Conservation (phyloP, 2,888 invertebrate genomes). For the Laspeyria flexula region DNA sequence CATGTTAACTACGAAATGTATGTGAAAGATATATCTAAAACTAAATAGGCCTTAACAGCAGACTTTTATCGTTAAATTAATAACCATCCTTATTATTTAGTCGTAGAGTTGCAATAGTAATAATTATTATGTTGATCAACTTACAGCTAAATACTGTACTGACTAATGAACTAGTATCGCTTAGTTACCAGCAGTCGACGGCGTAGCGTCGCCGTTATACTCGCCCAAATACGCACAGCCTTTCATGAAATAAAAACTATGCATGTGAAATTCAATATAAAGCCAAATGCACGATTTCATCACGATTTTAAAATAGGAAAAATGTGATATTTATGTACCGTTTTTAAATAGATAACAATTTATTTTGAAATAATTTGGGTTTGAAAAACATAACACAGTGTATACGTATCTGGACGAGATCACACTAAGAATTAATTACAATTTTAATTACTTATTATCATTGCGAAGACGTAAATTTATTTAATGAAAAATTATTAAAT, state of each 20-base stretch:
- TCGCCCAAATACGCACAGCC: slow-evolving; percentile 36
- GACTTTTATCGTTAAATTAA: slow-evolving; percentile 6
- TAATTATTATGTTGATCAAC: slow-evolving; percentile 27
- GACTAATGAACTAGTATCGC: slow-evolving; percentile 61
- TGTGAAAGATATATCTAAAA: slow-evolving; percentile 4
- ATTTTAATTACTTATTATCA: slow-evolving; percentile 40
- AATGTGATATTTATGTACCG: too few relatives aligned
- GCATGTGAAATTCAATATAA: too few relatives aligned
- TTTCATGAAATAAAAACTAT: background rate
- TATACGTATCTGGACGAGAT: slow-evolving; percentile 36
- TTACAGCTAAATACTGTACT: slow-evolving; percentile 36
- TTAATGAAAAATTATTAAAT: slow-evolving; percentile 34
- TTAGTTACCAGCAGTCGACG: slow-evolving; percentile 59
- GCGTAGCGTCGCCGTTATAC: slow-evolving; percentile 39
- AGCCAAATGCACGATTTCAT: too few relatives aligned
- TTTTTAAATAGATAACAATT: too few relatives aligned
- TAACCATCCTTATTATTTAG: slow-evolving; percentile 32
- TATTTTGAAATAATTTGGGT: too few relatives aligned
- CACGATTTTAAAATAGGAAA: too few relatives aligned
- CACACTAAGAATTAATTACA: slow-evolving; percentile 21
- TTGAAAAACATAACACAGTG: background rate
- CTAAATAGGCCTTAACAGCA: slow-evolving; percentile 16
- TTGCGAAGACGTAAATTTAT: slow-evolving; percentile 33
- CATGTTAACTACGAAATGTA: slow-evolving; percentile 7
- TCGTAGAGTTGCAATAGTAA: slow-evolving; percentile 13